Percentiles rank a stretch among this genome's conserved stretches.
Conservation (phyloP, 2,113 vertebrate genomes). For the Caloenas nicobarica region DNA sequence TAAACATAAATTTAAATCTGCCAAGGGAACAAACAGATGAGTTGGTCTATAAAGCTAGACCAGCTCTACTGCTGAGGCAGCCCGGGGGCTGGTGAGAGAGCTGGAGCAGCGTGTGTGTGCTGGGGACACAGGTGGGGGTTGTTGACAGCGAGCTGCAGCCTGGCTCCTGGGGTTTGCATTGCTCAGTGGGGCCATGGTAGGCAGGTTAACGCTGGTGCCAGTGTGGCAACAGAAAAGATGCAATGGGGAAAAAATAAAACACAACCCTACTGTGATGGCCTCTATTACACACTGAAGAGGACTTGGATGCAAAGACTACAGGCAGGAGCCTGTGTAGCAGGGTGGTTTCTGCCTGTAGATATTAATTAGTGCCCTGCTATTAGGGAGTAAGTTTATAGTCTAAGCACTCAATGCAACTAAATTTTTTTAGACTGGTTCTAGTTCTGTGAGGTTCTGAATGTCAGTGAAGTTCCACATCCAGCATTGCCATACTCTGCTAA, state of each 20-base stretch:
- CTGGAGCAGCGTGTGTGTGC: neutral
- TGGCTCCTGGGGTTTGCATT: fast-evolving
- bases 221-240: neutral
- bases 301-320: no score
- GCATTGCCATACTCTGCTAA: fast-evolving
- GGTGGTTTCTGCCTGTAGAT: neutral
- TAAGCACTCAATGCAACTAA: neutral
- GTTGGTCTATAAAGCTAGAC: fast-evolving
- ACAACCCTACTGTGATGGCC: neutral
- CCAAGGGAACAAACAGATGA: fast-evolving
- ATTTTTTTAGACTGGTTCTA: neutral
- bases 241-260: fast-evolving
- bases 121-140: fast-evolving
- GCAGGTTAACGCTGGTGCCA: no score
- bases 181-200: fast-evolving
- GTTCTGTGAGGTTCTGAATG: neutral
- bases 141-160: fast-evolving
- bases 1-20: fast-evolving
- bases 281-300: fast-evolving
- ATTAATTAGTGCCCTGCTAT: neutral
- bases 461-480: neutral
- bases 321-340: neutral
- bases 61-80: fast-evolving
- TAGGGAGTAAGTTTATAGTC: neutral
- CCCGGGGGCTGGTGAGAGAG: fast-evolving